Evolutionary conservation across 2,113 vertebrate genomes (phyloP).

Genomic region (Trichomycterus rosablanca): DNA sequence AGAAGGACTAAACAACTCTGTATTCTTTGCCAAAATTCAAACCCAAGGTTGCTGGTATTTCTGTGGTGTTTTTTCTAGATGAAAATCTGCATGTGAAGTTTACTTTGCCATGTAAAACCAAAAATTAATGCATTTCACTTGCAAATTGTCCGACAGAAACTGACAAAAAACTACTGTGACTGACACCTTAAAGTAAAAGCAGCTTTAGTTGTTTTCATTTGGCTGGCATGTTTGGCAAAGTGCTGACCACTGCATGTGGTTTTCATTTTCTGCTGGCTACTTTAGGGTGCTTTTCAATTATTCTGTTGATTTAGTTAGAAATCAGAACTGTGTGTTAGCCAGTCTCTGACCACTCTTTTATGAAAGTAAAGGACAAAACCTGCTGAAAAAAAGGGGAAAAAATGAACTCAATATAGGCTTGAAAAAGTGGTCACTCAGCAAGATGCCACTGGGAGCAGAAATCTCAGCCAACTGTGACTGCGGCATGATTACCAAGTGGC

Average conservation of each 20-base stretch:
- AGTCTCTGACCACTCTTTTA: neutral
- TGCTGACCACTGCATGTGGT: conserved; percentile 16
- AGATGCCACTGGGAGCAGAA: conserved; percentile 6
- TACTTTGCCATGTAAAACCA: no score
- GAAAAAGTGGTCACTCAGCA: conserved; percentile 17
- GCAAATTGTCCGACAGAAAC: no score
- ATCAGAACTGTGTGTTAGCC: neutral
- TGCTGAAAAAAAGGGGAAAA: neutral
- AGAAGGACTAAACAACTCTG: no score
- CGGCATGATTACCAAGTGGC: conserved; percentile 46
- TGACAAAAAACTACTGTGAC: neutral
- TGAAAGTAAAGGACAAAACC: neutral
- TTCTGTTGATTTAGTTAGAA: conserved; percentile 9
- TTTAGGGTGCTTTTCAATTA: neutral
- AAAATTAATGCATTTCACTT: no score
- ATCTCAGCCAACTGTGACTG: conserved; percentile 26
- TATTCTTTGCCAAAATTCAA: no score
- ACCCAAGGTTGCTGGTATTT: no score
- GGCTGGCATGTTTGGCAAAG: neutral
- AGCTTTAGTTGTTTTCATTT: neutral
- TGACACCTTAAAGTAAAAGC: neutral
- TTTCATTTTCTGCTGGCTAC: conserved; percentile 17
- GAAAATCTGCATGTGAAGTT: no score
- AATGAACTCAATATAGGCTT: neutral
- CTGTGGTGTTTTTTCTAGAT: no score